phyloP scores from a whole-genome alignment of 2,888 invertebrate genomes.

The Lordiphosa andalusiaca region DNA sequence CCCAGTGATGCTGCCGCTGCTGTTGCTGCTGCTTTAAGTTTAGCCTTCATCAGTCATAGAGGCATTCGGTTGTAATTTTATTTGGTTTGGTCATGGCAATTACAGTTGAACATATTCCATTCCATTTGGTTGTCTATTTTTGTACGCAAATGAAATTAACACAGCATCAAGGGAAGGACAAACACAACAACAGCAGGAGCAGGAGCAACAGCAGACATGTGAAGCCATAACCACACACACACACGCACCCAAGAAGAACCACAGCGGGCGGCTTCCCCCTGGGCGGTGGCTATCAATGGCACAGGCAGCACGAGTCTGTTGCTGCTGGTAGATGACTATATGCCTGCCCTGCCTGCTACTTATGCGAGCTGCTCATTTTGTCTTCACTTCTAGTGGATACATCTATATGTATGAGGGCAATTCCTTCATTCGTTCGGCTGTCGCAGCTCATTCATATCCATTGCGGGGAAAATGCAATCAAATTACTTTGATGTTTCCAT shows the following conservation, averaged over 20 bases:
- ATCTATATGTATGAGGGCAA: conserved; percentile 16
- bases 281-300: conserved; percentile 45
- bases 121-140: conserved; percentile 49
- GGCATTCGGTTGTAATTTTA: conserved; percentile 15
- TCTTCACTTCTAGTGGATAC: conserved; percentile 17
- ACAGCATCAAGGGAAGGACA: conserved; percentile 38
- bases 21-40: conserved; percentile 24
- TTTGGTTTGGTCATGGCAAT: conserved; percentile 29
- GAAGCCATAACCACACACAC: conserved; percentile 1
- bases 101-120: conserved; percentile 26
- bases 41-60: conserved; percentile 25
- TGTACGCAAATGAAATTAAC: conserved; percentile 65
- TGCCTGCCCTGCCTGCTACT: conserved; percentile 24
- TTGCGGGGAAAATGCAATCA: conserved; percentile 70
- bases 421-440: conserved; percentile 28
- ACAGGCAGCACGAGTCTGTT: conserved; percentile 18
- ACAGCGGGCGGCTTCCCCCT: conserved; percentile 19
- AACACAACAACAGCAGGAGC: conserved; percentile 13
- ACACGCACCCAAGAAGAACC: conserved; percentile 19
- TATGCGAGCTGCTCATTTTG: conserved; percentile 31
- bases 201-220: conserved; percentile 2
- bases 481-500: conserved; percentile 75
- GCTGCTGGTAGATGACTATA: conserved; percentile 15
- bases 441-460: conserved; percentile 59
- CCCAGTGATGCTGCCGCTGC: neutral